These are phyloP conservation scores for Anadara kagoshimensis DNA, from an alignment of 1,140 invertebrate species.

Conservation along the genomic window DNA sequence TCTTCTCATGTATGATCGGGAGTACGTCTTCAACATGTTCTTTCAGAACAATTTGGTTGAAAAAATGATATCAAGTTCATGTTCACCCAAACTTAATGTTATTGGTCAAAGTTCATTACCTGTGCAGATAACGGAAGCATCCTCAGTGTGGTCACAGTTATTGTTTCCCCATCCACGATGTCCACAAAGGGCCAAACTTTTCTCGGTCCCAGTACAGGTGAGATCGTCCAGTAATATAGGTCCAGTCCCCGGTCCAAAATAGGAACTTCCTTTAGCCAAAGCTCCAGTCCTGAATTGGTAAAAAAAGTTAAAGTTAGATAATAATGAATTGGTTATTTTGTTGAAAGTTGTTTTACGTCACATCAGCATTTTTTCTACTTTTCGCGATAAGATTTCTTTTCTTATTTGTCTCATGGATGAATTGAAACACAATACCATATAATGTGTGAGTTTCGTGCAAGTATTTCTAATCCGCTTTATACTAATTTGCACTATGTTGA, in stretches of 20 bases:
- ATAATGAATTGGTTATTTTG: too few species aligned
- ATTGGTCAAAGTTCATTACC: neutral
- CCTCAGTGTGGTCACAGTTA: conserved; percentile 82
- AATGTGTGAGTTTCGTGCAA: too few species aligned
- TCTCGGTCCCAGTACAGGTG: conserved; percentile 82
- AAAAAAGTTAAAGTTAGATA: neutral
- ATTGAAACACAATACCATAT: too few species aligned
- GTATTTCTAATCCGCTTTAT: too few species aligned
- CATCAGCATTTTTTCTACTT: too few species aligned
- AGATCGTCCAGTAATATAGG: conserved; percentile 82
- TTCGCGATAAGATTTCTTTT: too few species aligned
- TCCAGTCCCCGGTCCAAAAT: conserved; percentile 71
- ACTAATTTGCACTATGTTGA: too few species aligned
- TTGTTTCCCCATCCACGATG: conserved; percentile 85
- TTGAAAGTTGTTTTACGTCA: too few species aligned
- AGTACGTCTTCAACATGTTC: neutral
- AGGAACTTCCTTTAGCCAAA: conserved; percentile 35
- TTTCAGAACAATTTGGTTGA: neutral
- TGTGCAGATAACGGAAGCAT: conserved; percentile 64
- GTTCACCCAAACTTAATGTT: neutral
- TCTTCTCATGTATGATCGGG: too few species aligned
- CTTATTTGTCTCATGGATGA: too few species aligned
- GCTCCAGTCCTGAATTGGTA: conserved; percentile 11
- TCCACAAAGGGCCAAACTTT: conserved; percentile 80
- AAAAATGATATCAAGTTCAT: neutral